Percentiles rank a stretch among this genome's conserved stretches.
These are phyloP conservation scores for Gallinago jamesoni DNA, from an alignment of 2,113 vertebrate genomes.

Conservation along the genomic window DNA sequence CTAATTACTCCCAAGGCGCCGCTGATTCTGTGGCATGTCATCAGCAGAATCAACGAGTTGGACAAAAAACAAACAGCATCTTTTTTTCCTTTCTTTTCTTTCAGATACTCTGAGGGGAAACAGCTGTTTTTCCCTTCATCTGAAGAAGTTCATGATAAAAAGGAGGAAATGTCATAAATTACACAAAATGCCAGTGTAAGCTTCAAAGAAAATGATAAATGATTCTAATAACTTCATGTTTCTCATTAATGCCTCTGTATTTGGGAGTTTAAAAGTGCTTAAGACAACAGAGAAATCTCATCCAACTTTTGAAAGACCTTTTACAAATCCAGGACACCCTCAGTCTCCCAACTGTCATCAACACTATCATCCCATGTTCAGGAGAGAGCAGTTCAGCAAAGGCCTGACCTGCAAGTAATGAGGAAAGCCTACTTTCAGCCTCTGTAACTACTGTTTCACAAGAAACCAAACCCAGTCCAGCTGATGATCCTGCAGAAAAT, in stretches of 20 bases:
- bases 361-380: neutral
- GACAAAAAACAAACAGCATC: slow-evolving; percentile 69
- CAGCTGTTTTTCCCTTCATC: slow-evolving; percentile 76
- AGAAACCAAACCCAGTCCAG: slow-evolving; percentile 28
- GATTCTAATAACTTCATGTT: slow-evolving; percentile 80
- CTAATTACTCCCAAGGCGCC: slow-evolving; percentile 51
- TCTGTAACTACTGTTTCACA: neutral
- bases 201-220: slow-evolving; percentile 82
- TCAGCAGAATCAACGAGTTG: slow-evolving; percentile 62
- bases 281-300: slow-evolving; percentile 64
- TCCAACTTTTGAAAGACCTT: slow-evolving; percentile 52
- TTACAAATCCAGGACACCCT: slow-evolving; percentile 24
- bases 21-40: slow-evolving; percentile 65
- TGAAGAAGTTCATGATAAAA: slow-evolving; percentile 75
- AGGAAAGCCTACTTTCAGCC: neutral
- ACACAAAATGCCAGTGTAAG: slow-evolving; percentile 77
- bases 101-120: slow-evolving; percentile 70
- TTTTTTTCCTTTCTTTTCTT: slow-evolving; percentile 65
- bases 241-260: slow-evolving; percentile 78
- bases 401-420: slow-evolving; percentile 1
- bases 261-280: slow-evolving; percentile 70
- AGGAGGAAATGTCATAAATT: slow-evolving; percentile 79
- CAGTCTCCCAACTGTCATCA: neutral
- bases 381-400: neutral
- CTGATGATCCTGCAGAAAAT: slow-evolving; percentile 32